Conservation (phyloP, 2,113 vertebrate species). For the Casuarius casuarius region DNA sequence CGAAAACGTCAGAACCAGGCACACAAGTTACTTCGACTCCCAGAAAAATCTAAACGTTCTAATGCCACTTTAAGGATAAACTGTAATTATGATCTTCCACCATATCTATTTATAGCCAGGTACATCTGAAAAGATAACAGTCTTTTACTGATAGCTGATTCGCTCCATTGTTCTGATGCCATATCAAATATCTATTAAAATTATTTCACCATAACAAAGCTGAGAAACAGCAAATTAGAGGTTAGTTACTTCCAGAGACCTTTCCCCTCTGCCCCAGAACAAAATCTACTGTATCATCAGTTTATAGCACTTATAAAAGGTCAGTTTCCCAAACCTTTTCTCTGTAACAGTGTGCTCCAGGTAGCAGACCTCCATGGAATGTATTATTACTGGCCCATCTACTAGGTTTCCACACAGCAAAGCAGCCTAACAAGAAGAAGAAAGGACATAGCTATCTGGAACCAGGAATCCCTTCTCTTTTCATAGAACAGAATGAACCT, state of each 20-base stretch:
- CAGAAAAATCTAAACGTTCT: neutral
- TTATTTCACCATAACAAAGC: slow-evolving; percentile 6
- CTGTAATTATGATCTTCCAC: slow-evolving; percentile 57
- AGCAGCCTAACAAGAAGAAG: slow-evolving; percentile 26
- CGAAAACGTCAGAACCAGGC: neutral
- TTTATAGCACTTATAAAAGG: neutral
- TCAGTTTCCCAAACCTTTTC: neutral
- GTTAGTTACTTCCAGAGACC: neutral
- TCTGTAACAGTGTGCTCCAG: neutral
- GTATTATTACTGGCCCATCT: neutral
- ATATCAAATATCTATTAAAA: neutral
- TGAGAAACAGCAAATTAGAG: neutral
- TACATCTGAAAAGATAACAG: slow-evolving; percentile 25
- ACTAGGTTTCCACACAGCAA: neutral
- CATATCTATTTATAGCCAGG: slow-evolving; percentile 46
- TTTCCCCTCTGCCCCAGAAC: neutral
- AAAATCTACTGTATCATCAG: slow-evolving; percentile 1
- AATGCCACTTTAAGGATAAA: neutral
- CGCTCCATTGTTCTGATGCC: slow-evolving; percentile 4
- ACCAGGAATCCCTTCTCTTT: neutral
- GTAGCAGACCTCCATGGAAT: neutral
- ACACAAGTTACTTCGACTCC: neutral
- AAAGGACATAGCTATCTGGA: neutral
- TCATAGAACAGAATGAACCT: neutral
- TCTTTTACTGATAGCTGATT: slow-evolving; percentile 28